These are phyloP conservation scores for Turnix velox DNA, from an alignment of 2,113 vertebrate species.

Conservation along the genomic window DNA sequence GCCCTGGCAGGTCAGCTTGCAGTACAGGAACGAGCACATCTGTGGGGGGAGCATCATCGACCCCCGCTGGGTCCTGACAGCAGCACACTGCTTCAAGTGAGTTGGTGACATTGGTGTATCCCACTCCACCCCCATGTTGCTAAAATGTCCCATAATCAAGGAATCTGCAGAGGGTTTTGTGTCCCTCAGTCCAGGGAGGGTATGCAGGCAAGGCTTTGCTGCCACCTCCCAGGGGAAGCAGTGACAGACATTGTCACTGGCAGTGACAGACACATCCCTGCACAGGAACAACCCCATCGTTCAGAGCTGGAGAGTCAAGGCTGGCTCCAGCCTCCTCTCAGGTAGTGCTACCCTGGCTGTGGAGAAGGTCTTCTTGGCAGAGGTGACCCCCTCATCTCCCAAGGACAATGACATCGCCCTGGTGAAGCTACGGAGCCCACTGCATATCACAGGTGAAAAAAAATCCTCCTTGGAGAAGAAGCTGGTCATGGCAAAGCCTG, in stretches of 20 bases:
- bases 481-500: neutral
- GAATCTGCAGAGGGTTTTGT: fast-evolving
- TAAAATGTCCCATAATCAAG: fast-evolving
- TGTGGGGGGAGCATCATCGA: slow-evolving; percentile 88
- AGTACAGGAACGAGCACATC: slow-evolving; percentile 75
- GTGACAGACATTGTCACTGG: neutral
- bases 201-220: neutral
- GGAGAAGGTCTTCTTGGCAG: slow-evolving; percentile 78
- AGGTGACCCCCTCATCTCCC: neutral
- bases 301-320: slow-evolving; percentile 78
- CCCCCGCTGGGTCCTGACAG: slow-evolving; percentile 76
- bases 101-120: neutral
- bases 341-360: slow-evolving; percentile 63
- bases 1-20: slow-evolving; percentile 93
- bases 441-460: slow-evolving; percentile 74
- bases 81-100: slow-evolving; percentile 85
- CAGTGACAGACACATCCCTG: neutral
- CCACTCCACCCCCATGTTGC: fast-evolving
- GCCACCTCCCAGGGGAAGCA: neutral
- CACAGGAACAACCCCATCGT: slow-evolving; percentile 63
- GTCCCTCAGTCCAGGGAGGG: fast-evolving
- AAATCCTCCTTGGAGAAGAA: fast-evolving
- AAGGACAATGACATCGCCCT: slow-evolving; percentile 86
- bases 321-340: slow-evolving; percentile 63
- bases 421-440: slow-evolving; percentile 77